Evolutionary conservation across 1,140 invertebrate species (phyloP), one percentile per base, ranked within the genome.

Genomic region (Pseudomyrmex dendroicus): DNA sequence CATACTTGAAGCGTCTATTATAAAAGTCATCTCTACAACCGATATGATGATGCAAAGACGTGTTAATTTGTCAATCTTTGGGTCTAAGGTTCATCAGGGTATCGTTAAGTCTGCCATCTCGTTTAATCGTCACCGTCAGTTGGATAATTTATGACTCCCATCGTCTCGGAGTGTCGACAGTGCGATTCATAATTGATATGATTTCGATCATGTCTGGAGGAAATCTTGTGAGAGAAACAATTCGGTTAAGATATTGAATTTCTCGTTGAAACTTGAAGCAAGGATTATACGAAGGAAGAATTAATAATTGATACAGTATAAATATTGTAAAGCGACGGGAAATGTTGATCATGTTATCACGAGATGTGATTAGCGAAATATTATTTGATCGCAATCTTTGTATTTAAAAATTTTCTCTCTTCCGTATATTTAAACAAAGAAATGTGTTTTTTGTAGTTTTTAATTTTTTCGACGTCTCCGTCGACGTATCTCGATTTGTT

Each of bases 31-130:
- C 8, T 4, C 15, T 59, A 50, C 15, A 72, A 17, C 12, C 20
- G 8, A 70, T 25, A 20, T 35, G 66, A 57, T 72, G 35, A 70
- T 13, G 7, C 52, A 20, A 70, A 5, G 56, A 59, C 76, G 66
- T 56, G 76, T 68, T 70, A 80, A 80, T 70, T 44, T 57, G 76
- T 78, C 54, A 20, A 59, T 80, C 72, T 80, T n/a, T 12, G n/a
- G n/a, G 5, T 48, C 35, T 35, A 59, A 70, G 15, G 56, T 72
- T 80, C 76, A 80, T 44, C 54, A 10, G 54, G 76, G 66, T 72
- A 72, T 80, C 76, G 76, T 80, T 80, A 80, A 80, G 76, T 80
- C 72, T n/a, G 76, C 8, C 44, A 35, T 80, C 76, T 70, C n/a
- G 64, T 70, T 35, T 80, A 44, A 20, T n/a, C 46, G 35, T 70